Conservation (phyloP, 23 tunicate genomes). For the Trididemnum clinides region DNA sequence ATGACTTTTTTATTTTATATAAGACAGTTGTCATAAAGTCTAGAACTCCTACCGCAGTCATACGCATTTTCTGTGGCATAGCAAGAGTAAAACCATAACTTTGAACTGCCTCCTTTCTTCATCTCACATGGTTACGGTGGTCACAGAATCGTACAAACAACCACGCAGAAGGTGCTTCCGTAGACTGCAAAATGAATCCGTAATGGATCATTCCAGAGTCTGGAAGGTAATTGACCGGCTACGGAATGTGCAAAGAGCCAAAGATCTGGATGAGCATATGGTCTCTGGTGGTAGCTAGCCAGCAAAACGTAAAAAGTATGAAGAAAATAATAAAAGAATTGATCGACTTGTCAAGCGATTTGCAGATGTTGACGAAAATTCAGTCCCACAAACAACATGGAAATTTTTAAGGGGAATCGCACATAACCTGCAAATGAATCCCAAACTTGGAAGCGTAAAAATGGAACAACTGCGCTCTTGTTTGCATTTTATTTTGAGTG, state of each 20-base stretch:
- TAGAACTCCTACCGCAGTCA: too few relatives aligned
- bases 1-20: too few relatives aligned
- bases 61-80: too few relatives aligned
- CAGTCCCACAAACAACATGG: neutral
- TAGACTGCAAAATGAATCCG: conserved; percentile 6
- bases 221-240: conserved; percentile 3
- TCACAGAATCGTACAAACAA: neutral
- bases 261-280: conserved; percentile 1
- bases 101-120: too few relatives aligned
- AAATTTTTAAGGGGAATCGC: neutral
- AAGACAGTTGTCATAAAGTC: too few relatives aligned
- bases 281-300: neutral
- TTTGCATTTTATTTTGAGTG: too few relatives aligned
- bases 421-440: neutral
- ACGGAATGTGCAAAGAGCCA: neutral
- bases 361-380: neutral
- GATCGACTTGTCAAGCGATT: neutral
- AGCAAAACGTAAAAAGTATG: neutral
- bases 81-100: too few relatives aligned
- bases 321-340: neutral
- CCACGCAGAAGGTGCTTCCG: conserved; percentile 15
- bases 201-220: conserved; percentile 4
- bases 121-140: too few relatives aligned
- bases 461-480: too few relatives aligned
- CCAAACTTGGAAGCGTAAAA: too few relatives aligned